Evolutionary conservation across 2,888 invertebrate species (phyloP), one percentile per base, ranked within the genome.

Genomic region (Pelosia muscerda): DNA sequence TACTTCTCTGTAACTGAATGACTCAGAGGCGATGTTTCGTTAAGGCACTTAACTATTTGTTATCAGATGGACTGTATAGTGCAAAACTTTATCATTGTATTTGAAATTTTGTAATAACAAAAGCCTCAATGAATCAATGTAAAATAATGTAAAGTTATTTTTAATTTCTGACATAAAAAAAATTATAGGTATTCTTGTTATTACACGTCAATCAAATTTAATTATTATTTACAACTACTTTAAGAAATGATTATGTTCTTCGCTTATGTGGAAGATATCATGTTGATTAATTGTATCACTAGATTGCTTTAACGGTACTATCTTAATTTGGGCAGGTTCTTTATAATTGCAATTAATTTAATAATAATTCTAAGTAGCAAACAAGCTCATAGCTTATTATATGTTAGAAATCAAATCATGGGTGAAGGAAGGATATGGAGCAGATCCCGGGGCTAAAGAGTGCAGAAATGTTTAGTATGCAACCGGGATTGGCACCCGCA

Each of bases 191-290:
- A 23, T 22, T 38, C 28, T 53, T 53, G 59, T 53, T 19, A 42
- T 49, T 42, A 19, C 64, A 63, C 77, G 68, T 74, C 65, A 63
- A 74, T 75, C 75, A 71, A 38, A 56, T 63, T 56, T 68, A 64
- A 71, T 72, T 71, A 65, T 59, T 74, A 70, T 59, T 69, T 67
- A 69, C 56, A 63, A 70, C 67, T 73, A 70, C 61, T 65, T 78
- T 68, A 74, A 23, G 42, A 42, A 62, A 49, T 70, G 57, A 66
- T 64, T 49, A 15, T 65, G 31, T 49, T 22, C 34, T 63, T 53
- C 22, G 38, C 15, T 34, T 59, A n/a, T 62, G 23, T 49, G 23
- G 26, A 53, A 53, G 25, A 26, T 49, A 26, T 53, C 26, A 62
- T 42, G 25, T 38, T 38, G 38, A 59, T 59, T 38, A 59, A 38